Conservation (phyloP, 2,888 invertebrate genomes). For the Polia nebulosa region DNA sequence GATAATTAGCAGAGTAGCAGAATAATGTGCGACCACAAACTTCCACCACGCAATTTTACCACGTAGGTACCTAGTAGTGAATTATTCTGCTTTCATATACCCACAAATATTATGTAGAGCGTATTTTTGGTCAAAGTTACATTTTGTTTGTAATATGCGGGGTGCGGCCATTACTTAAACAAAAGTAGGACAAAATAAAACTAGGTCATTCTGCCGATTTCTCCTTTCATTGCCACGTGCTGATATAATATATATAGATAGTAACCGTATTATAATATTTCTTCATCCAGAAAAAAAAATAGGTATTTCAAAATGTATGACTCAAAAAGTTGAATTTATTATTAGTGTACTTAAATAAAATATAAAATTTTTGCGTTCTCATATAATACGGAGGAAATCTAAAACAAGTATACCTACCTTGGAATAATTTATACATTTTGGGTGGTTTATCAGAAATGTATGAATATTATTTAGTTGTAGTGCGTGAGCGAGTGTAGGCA, state of each 20-base stretch:
- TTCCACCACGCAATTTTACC: background rate
- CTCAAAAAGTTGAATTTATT: background rate
- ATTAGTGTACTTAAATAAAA: background rate
- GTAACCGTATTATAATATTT: background rate
- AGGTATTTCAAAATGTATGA: too few relatives aligned
- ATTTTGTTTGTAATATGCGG: constrained; percentile 48
- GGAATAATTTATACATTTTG: background rate
- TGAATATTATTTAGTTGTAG: constrained; percentile 1
- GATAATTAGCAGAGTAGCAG: background rate
- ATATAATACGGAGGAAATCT: background rate
- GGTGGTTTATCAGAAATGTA: background rate
- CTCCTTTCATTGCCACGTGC: constrained; percentile 36
- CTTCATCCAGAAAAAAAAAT: too few relatives aligned
- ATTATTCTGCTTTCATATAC: too few relatives aligned
- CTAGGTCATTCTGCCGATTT: constrained; percentile 57
- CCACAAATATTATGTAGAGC: background rate
- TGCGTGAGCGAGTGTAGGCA: constrained; percentile 24
- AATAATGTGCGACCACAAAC: background rate
- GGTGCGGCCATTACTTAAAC: constrained; percentile 65
- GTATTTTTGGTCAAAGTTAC: constrained; percentile 24
- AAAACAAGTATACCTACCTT: background rate
- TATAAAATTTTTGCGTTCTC: background rate
- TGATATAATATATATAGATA: background rate
- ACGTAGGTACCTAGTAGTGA: too few relatives aligned
- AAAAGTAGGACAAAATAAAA: constrained; percentile 60